phyloP scores from a whole-genome alignment of 92 coral and sea anemone species.

The Micromussa lordhowensis region DNA sequence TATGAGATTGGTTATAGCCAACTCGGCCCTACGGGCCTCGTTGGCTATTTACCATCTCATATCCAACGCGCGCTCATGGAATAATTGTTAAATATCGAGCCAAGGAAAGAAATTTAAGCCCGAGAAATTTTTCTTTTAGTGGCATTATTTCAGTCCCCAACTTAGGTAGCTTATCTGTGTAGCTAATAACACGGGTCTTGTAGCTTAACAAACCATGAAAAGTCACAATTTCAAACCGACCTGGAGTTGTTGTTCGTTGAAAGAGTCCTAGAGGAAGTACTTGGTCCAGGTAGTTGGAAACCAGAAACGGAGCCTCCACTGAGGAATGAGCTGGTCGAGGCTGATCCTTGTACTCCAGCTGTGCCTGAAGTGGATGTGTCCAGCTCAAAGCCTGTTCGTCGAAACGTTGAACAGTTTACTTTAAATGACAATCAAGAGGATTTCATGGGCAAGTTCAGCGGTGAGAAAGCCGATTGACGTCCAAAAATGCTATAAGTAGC shows the following conservation, averaged over 20 bases:
- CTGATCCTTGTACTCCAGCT: slow-evolving; percentile 46
- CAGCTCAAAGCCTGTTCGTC: slow-evolving; percentile 73
- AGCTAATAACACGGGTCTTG: background rate
- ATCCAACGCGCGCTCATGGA: too few relatives aligned
- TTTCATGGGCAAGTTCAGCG: background rate
- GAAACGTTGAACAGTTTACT: background rate
- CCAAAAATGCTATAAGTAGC: too few relatives aligned
- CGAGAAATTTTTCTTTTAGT: too few relatives aligned
- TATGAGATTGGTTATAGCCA: too few relatives aligned
- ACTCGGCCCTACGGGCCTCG: too few relatives aligned
- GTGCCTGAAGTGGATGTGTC: slow-evolving; percentile 70
- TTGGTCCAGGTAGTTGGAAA: slow-evolving; percentile 41
- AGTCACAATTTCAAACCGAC: background rate
- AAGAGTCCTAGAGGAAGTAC: slow-evolving; percentile 60
- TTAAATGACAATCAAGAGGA: background rate
- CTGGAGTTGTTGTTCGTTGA: slow-evolving; percentile 28
- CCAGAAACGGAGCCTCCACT: slow-evolving; percentile 62
- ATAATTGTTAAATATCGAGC: too few relatives aligned
- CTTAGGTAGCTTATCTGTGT: background rate
- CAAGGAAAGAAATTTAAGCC: too few relatives aligned
- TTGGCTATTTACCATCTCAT: too few relatives aligned
- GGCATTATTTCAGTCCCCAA: too few relatives aligned
- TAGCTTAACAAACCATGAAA: background rate
- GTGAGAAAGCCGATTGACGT: background rate
- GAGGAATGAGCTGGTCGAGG: slow-evolving; percentile 78